Percentiles rank a stretch among this genome's conserved stretches.
phyloP scores from a whole-genome alignment of 2,797 vertebrate genomes.

The Morelia viridis region DNA sequence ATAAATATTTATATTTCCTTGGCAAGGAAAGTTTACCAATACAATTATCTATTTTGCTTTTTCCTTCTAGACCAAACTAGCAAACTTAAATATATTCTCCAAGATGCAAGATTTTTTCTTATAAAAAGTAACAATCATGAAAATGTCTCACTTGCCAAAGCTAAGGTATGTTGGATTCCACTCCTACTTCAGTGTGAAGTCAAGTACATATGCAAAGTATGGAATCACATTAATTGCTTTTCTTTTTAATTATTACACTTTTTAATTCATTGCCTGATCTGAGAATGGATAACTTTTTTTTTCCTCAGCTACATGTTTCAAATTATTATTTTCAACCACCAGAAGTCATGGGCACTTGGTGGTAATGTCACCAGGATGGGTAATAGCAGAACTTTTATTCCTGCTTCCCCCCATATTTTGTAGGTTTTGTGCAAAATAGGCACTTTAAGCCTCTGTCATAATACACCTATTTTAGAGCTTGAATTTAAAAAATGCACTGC shows the following conservation, averaged over 20 bases:
- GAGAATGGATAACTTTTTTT: neutral
- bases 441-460: neutral
- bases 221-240: neutral
- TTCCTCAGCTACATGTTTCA: neutral
- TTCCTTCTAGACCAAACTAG: constrained; percentile 86
- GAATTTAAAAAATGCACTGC: neutral
- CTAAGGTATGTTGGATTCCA: constrained; percentile 81
- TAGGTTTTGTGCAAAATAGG: neutral
- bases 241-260: neutral
- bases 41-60: constrained; percentile 41
- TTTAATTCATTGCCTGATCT: neutral
- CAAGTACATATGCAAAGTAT: neutral
- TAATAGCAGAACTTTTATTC: neutral
- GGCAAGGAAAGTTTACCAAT: neutral
- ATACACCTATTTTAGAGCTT: neutral
- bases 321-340: neutral
- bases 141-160: constrained; percentile 97
- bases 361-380: neutral
- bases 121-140: constrained; percentile 99
- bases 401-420: neutral
- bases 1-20: neutral
- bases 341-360: neutral
- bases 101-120: constrained; percentile 95
- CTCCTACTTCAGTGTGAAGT: neutral
- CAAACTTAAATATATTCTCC: constrained; percentile 92